phyloP scores from a whole-genome alignment of 2,888 invertebrate species.

The Aleiodes testaceus region DNA sequence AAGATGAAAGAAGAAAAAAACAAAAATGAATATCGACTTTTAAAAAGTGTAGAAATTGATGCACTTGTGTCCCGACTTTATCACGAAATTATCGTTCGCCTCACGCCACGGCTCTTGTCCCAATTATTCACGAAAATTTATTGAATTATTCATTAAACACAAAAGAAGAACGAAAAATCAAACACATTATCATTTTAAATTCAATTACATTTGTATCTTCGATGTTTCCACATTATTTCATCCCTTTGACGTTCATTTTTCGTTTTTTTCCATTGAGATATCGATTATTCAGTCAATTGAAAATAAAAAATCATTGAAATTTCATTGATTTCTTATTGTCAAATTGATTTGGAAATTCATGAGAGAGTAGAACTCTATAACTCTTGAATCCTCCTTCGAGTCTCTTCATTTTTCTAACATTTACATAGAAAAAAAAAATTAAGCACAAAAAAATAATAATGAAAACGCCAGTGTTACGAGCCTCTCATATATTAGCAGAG shows the following conservation, averaged over 20 bases:
- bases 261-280: too few species aligned
- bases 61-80: constrained; percentile 35
- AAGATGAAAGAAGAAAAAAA: constrained; percentile 34
- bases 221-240: not conserved
- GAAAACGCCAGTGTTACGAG: constrained; percentile 33
- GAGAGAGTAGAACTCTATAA: constrained; percentile 4
- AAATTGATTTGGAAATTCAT: constrained; percentile 6
- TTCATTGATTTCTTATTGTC: not conserved
- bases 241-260: constrained; percentile 31
- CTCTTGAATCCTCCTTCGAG: constrained; percentile 17
- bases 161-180: not conserved
- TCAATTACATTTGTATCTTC: too few species aligned
- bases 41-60: constrained; percentile 16
- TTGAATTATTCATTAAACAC: too few species aligned
- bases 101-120: constrained; percentile 33
- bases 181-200: not conserved
- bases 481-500: constrained; percentile 16
- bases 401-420: constrained; percentile 17
- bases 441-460: constrained; percentile 17
- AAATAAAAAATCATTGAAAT: not conserved
- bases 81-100: constrained; percentile 40
- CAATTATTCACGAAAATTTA: not conserved
- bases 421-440: constrained; percentile 21
- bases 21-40: constrained; percentile 36
- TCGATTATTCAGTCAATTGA: too few species aligned